A percentile compares a stretch with the other conserved stretches of the same genome.
Evolutionary conservation across 1,140 invertebrate genomes (phyloP).

Genomic region (Sipha flava): DNA sequence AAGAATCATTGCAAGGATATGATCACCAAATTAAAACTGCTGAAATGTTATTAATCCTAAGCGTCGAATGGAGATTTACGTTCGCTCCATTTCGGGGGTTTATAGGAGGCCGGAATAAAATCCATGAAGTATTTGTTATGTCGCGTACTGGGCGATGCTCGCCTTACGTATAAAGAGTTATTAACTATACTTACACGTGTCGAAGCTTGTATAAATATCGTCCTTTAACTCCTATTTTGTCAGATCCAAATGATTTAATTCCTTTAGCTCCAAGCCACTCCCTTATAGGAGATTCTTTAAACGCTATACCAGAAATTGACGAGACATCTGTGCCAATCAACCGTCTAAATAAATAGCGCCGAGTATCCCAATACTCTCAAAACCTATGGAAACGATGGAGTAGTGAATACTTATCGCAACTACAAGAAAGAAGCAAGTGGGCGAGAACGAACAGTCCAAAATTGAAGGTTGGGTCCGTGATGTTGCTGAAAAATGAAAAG

Average conservation of each 20-base stretch:
- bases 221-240: conserved; percentile 41
- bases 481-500: too few species aligned
- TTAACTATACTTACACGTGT: conserved; percentile 39
- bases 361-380: not conserved
- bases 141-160: not conserved
- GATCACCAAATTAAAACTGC: not conserved
- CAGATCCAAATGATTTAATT: conserved; percentile 39
- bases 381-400: too few species aligned
- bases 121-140: not conserved
- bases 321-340: not conserved
- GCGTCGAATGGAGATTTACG: not conserved
- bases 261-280: conserved; percentile 40
- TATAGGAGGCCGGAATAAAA: conserved; percentile 39
- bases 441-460: too few species aligned
- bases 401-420: too few species aligned
- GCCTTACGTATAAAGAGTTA: conserved; percentile 41
- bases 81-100: conserved; percentile 25
- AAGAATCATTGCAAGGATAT: not conserved
- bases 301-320: conserved; percentile 13
- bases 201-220: conserved; percentile 43
- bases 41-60: not conserved
- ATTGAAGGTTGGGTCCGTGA: too few species aligned
- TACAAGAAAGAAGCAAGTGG: too few species aligned
- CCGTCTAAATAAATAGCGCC: not conserved
- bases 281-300: conserved; percentile 34